phyloP scores from a whole-genome alignment of 2,888 invertebrate species.

The Drosophila affinis region DNA sequence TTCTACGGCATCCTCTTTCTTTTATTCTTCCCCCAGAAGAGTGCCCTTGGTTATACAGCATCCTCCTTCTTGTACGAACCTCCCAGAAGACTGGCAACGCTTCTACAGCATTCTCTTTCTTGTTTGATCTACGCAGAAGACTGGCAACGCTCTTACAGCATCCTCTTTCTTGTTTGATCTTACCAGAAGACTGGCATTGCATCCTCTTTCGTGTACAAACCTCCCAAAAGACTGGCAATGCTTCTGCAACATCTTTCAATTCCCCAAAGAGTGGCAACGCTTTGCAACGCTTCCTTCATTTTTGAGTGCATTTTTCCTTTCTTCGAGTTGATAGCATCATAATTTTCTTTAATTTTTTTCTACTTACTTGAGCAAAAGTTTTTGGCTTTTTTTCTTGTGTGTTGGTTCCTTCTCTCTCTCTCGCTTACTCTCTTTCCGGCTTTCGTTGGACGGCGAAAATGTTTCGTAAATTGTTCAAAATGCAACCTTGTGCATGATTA shows the following conservation, averaged over 20 bases:
- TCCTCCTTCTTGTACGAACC: too few species aligned
- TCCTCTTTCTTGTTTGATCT: not conserved
- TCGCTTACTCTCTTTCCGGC: conserved; percentile 10
- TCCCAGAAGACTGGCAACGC: not conserved
- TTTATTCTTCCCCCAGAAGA: not conserved
- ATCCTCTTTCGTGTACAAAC: not conserved
- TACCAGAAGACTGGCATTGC: not conserved
- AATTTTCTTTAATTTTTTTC: conserved; percentile 47
- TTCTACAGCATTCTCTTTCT: too few species aligned
- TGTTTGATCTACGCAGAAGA: not conserved
- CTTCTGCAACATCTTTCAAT: not conserved
- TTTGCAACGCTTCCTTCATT: conserved; percentile 14
- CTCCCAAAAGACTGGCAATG: not conserved
- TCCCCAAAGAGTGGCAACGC: too few species aligned
- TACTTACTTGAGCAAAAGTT: conserved; percentile 63
- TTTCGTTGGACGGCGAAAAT: conserved; percentile 39
- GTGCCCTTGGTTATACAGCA: not conserved
- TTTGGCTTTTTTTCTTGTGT: conserved; percentile 19
- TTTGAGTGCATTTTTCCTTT: conserved; percentile 28
- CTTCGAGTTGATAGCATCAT: conserved; percentile 65
- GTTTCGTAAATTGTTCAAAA: conserved; percentile 49
- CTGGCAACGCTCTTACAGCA: not conserved
- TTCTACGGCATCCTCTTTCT: not conserved
- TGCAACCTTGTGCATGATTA: conserved; percentile 63
- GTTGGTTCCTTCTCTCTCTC: conserved; percentile 28